Evolutionary conservation across 1,140 invertebrate species (phyloP).

Genomic region (Drosophila rhopaloa): DNA sequence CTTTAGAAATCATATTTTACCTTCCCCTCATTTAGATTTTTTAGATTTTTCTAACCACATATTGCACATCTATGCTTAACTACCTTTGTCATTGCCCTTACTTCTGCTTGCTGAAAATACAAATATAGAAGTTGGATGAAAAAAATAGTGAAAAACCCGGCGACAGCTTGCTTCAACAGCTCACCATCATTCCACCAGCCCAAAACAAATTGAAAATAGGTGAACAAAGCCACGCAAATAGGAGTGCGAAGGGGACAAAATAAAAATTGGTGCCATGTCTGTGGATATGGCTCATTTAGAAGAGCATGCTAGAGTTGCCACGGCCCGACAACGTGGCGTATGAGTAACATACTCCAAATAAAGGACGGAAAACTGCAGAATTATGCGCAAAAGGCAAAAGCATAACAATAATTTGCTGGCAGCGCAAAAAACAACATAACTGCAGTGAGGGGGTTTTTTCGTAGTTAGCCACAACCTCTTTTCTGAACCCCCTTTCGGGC

Average conservation of each 20-base stretch:
- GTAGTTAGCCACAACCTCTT: constrained; percentile 28
- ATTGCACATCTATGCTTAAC: constrained; percentile 17
- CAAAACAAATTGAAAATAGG: constrained; percentile 71
- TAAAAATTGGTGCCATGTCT: constrained; percentile 58
- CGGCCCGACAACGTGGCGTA: constrained; percentile 57
- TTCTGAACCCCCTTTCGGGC: constrained; percentile 10
- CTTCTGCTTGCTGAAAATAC: constrained; percentile 29
- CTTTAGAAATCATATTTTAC: neutral
- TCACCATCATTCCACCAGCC: constrained; percentile 16
- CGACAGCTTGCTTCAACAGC: constrained; percentile 51
- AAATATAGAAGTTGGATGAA: constrained; percentile 30
- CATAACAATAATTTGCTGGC: constrained; percentile 78
- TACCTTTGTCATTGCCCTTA: constrained; percentile 30
- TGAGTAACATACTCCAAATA: constrained; percentile 80
- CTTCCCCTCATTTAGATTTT: neutral
- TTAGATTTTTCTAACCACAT: constrained; percentile 9
- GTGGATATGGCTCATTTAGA: constrained; percentile 72
- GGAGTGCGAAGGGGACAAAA: constrained; percentile 4
- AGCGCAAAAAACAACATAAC: constrained; percentile 46
- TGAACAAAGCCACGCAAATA: constrained; percentile 52
- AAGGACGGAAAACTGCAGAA: constrained; percentile 67
- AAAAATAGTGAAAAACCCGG: constrained; percentile 35
- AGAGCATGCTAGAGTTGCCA: constrained; percentile 55
- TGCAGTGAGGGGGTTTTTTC: constrained; percentile 20
- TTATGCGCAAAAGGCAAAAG: constrained; percentile 80